phyloP scores from a whole-genome alignment of 2,888 invertebrate species.

The Aporophyla lueneburgensis region DNA sequence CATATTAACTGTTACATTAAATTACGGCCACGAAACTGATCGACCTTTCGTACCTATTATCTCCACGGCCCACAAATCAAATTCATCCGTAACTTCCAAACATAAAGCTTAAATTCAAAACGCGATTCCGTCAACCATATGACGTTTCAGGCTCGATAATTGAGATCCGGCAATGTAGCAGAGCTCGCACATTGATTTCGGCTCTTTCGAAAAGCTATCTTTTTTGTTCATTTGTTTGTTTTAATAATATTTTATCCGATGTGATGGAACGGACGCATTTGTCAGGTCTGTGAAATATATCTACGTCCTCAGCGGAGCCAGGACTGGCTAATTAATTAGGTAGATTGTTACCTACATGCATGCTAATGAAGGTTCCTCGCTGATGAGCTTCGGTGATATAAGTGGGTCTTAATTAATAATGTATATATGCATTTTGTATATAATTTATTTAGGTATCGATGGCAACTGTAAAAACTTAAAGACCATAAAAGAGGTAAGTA shows the following conservation, averaged over 20 bases:
- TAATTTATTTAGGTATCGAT: background rate
- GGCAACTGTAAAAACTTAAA: background rate
- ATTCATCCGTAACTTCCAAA: constrained; percentile 53
- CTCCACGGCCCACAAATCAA: constrained; percentile 68
- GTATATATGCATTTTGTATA: constrained; percentile 18
- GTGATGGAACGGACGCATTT: constrained; percentile 90
- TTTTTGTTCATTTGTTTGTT: constrained; percentile 91
- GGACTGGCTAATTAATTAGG: constrained; percentile 87
- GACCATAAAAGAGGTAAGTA: background rate
- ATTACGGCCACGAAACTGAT: constrained; percentile 88
- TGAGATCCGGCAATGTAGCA: constrained; percentile 81
- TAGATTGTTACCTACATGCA: constrained; percentile 80
- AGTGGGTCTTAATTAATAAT: constrained; percentile 41
- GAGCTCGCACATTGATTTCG: constrained; percentile 90
- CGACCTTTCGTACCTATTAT: constrained; percentile 85
- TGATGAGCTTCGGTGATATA: constrained; percentile 75
- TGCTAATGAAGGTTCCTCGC: constrained; percentile 84
- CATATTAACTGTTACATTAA: constrained; percentile 91
- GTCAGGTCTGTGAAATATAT: constrained; percentile 88
- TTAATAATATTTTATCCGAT: constrained; percentile 90
- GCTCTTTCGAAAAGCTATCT: constrained; percentile 88
- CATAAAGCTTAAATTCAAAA: constrained; percentile 59
- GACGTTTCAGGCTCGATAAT: constrained; percentile 66
- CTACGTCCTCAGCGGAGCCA: constrained; percentile 81
- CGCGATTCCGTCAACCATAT: constrained; percentile 44